Conservation (phyloP, 2,888 invertebrate genomes). For the Tanypteryx hageni region DNA sequence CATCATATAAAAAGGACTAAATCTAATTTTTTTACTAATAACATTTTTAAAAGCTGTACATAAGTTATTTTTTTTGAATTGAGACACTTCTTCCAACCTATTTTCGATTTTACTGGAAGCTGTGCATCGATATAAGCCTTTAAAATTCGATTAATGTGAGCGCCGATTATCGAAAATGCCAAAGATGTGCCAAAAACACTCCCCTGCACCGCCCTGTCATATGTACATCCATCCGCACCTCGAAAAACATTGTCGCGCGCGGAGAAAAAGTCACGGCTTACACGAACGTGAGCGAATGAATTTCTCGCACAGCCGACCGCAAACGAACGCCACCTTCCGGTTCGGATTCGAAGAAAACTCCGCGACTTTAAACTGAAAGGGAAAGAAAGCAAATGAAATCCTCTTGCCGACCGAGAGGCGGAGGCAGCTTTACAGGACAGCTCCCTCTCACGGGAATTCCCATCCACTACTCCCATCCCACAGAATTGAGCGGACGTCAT, state of each 20-base stretch:
- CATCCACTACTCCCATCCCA: not conserved
- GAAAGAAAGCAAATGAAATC: not conserved
- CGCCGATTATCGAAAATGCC: too few relatives aligned
- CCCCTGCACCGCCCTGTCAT: too few relatives aligned
- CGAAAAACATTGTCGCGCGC: not conserved
- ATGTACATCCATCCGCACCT: not conserved
- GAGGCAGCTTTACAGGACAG: not conserved
- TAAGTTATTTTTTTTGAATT: too few relatives aligned
- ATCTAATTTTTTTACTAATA: too few relatives aligned
- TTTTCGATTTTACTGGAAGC: too few relatives aligned
- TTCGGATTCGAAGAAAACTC: not conserved
- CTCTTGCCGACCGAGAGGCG: not conserved
- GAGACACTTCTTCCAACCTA: too few relatives aligned
- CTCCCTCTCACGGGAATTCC: not conserved
- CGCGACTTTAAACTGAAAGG: not conserved
- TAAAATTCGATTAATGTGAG: too few relatives aligned
- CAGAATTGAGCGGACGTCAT: conserved; percentile 8
- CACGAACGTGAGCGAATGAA: not conserved
- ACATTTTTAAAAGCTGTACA: too few relatives aligned
- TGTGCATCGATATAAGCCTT: too few relatives aligned
- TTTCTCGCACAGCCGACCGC: not conserved
- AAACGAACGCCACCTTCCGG: not conserved
- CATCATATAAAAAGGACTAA: too few relatives aligned
- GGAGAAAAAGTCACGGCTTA: not conserved
- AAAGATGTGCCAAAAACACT: too few relatives aligned